Evolutionary conservation across 2,113 vertebrate species (phyloP).

Genomic region (Mirounga angustirostris): DNA sequence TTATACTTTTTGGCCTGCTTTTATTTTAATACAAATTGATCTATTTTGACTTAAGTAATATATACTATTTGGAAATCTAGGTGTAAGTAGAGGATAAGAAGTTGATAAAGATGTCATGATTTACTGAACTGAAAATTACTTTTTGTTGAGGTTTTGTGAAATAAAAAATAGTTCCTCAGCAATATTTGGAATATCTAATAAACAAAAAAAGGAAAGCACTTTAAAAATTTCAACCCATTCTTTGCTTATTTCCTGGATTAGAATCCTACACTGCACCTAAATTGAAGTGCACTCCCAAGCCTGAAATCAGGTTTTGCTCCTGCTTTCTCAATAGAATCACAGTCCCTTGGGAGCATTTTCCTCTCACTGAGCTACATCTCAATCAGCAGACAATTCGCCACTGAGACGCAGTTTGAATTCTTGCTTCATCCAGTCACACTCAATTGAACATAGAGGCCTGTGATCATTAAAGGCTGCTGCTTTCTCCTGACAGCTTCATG

Average conservation of each 20-base stretch:
- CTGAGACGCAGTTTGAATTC: slow-evolving; percentile 83
- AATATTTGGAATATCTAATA: neutral
- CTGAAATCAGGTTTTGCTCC: slow-evolving; percentile 69
- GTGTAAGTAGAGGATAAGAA: neutral
- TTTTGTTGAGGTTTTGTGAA: slow-evolving; percentile 22
- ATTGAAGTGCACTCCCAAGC: slow-evolving; percentile 36
- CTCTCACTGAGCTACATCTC: slow-evolving; percentile 83
- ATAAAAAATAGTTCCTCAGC: neutral
- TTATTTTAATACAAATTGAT: neutral
- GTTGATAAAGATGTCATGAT: neutral
- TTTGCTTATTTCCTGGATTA: slow-evolving; percentile 44
- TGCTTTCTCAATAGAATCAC: slow-evolving; percentile 75
- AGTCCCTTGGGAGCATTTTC: slow-evolving; percentile 81
- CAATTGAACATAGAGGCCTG: slow-evolving; percentile 83
- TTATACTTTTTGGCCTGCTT: neutral
- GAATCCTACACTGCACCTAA: slow-evolving; percentile 49
- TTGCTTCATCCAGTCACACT: slow-evolving; percentile 85
- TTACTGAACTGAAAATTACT: neutral
- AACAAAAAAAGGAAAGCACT: neutral
- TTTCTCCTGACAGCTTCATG: slow-evolving; percentile 83
- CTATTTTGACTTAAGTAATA: neutral
- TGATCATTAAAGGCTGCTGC: slow-evolving; percentile 84
- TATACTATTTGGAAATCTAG: neutral
- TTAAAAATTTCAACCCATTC: neutral
- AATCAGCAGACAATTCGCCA: slow-evolving; percentile 84